Evolutionary conservation across 2,797 vertebrate species (phyloP), one percentile per base, ranked within the genome.

Genomic region (Coregonus suidteri): DNA sequence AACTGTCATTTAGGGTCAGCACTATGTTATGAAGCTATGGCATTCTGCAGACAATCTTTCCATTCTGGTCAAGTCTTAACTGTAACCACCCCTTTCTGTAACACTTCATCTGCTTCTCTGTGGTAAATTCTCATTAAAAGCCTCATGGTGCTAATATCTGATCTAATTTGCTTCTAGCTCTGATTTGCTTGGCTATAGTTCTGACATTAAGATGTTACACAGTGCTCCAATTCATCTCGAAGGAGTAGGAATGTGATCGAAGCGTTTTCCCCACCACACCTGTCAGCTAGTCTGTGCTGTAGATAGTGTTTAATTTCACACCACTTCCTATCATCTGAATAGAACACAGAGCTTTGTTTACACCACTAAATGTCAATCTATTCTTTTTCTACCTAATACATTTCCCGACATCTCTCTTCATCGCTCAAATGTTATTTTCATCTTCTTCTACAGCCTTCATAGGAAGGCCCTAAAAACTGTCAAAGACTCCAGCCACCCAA

Each of bases 281-380:
- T 75, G 83, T 74, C 84, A 86, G 51, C 13, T 70, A 83, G 87
- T 79, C 74, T 88, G 81, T 88, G 68, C 68, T 20, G 68, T 51
- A 47, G 68, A 70, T 53, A 62, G 59, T 83, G 87, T 90, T 87
- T 75, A 77, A 85, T 90, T 89, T 91, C 87, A 84, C 81, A 86
- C 83, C 80, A 69, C 75, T 34, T 30, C 20, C 14, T 54, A 16
- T 87, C 85, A 83, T 86, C 85, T 84, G 75, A 65, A 70, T 47
- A 81, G 73, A 78, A 71, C 78, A 25, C 25, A 25, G 25, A 25
- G 25, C 25, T 25, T 25, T 25, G 25, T 25, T 25, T 25, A 25
- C 25, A 37, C 69, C 71, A 47, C 76, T 80, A 85, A 85, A 80
- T 87, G 79, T 82, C 88, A 83, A 77, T 75, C 77, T 86, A 75